Evolutionary conservation across 2,888 invertebrate species (phyloP).

Genomic region (Trachelus tabidus): DNA sequence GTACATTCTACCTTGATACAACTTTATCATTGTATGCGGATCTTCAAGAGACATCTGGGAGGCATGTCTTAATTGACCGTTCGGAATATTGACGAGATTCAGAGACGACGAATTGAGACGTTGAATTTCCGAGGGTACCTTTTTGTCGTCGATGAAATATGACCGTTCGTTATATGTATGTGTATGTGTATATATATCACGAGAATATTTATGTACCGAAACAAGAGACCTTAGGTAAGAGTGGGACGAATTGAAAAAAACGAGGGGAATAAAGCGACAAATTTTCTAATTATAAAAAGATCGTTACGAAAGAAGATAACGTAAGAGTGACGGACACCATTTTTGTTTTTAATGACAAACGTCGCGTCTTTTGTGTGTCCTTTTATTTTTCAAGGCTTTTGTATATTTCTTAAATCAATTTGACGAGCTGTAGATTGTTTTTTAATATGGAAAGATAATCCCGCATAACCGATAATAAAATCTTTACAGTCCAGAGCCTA

Average conservation of each 20-base stretch:
- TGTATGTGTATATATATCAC: slow-evolving; percentile 22
- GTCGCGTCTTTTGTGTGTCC: not conserved
- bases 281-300: slow-evolving; percentile 12
- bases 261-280: not conserved
- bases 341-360: not conserved
- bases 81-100: slow-evolving; percentile 54
- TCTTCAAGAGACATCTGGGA: slow-evolving; percentile 46
- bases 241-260: too few species aligned
- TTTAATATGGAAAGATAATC: not conserved
- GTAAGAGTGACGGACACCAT: not conserved
- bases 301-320: slow-evolving; percentile 2
- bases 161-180: slow-evolving; percentile 30
- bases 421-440: not conserved
- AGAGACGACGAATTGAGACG: slow-evolving; percentile 58
- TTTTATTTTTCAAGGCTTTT: not conserved
- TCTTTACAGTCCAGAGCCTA: not conserved
- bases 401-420: not conserved
- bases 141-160: slow-evolving; percentile 47
- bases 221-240: not conserved
- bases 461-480: not conserved
- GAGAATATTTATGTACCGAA: slow-evolving; percentile 48
- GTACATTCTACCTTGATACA: too few species aligned
- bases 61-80: slow-evolving; percentile 55
- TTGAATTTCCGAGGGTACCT: slow-evolving; percentile 51
- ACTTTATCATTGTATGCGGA: too few species aligned